Percentiles rank a stretch among this genome's conserved stretches.
phyloP scores from a whole-genome alignment of 2,888 invertebrate species.

The Tiliacea aurago region DNA sequence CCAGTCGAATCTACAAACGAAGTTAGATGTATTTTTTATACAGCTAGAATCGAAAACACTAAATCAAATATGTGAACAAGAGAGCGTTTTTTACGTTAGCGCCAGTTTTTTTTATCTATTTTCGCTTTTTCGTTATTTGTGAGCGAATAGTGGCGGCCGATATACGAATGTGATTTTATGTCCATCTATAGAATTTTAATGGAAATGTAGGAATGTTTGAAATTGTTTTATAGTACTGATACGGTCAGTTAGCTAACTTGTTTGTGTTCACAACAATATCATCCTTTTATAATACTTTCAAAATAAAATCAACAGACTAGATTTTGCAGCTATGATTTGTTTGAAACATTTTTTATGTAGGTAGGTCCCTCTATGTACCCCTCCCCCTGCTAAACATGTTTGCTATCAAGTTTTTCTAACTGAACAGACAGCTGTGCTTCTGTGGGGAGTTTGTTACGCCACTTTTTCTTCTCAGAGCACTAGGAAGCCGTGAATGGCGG shows the following conservation, averaged over 20 bases:
- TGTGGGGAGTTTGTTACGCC: neutral
- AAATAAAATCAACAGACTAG: slow-evolving; percentile 28
- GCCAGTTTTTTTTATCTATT: slow-evolving; percentile 21
- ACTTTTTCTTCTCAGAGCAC: neutral
- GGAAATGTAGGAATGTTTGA: slow-evolving; percentile 35
- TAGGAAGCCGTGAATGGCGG: neutral
- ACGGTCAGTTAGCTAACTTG: slow-evolving; percentile 49
- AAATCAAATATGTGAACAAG: slow-evolving; percentile 64
- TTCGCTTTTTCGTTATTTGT: slow-evolving; percentile 39
- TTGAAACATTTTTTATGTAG: slow-evolving; percentile 2
- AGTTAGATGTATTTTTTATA: slow-evolving; percentile 49
- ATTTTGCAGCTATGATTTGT: slow-evolving; percentile 10
- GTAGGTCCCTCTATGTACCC: neutral
- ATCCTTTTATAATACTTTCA: slow-evolving; percentile 38
- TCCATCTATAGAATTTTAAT: slow-evolving; percentile 46
- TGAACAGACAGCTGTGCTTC: neutral
- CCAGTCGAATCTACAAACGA: slow-evolving; percentile 38
- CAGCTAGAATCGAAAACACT: slow-evolving; percentile 53
- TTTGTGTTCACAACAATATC: slow-evolving; percentile 41
- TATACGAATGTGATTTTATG: slow-evolving; percentile 53
- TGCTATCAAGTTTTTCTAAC: neutral
- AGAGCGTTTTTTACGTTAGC: slow-evolving; percentile 30
- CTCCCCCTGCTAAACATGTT: neutral
- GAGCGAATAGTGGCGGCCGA: slow-evolving; percentile 42
- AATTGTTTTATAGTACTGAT: slow-evolving; percentile 53